Conservation (phyloP, 2,888 invertebrate genomes). For the Leptinotarsa rubiginosa region DNA sequence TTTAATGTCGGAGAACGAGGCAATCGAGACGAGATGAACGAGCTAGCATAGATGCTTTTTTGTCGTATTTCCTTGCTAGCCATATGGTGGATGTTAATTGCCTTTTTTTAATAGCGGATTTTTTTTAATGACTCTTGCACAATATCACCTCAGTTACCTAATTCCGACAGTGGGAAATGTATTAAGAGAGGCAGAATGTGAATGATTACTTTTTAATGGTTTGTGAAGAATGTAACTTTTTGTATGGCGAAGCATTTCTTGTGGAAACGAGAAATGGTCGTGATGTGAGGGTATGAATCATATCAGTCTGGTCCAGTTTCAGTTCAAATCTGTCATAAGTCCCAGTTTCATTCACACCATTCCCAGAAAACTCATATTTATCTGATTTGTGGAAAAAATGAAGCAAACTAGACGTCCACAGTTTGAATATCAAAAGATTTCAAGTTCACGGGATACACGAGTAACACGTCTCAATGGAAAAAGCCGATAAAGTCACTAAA, state of each 20-base stretch:
- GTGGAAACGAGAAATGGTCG: background rate
- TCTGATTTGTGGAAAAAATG: background rate
- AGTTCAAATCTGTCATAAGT: background rate
- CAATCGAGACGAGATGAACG: slow-evolving; percentile 5
- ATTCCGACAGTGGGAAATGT: slow-evolving; percentile 19
- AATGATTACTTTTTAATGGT: slow-evolving; percentile 14
- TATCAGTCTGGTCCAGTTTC: background rate
- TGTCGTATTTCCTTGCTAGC: slow-evolving; percentile 18
- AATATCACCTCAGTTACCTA: slow-evolving; percentile 29
- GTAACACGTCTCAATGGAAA: no score
- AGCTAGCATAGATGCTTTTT: slow-evolving; percentile 9
- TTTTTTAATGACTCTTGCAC: slow-evolving; percentile 27
- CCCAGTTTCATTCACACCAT: background rate
- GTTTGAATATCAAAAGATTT: no score
- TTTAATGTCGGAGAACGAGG: slow-evolving; percentile 11
- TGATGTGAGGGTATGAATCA: background rate
- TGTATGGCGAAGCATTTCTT: background rate
- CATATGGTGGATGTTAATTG: slow-evolving; percentile 30
- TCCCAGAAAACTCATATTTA: no score
- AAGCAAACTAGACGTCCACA: no score
- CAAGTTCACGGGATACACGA: no score
- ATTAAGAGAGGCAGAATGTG: slow-evolving; percentile 15
- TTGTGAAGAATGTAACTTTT: slow-evolving; percentile 8
- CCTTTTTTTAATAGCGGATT: slow-evolving; percentile 27
- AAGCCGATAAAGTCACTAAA: no score